A percentile compares a stretch with the other conserved stretches of the same genome.
phyloP scores from a whole-genome alignment of 2,888 invertebrate species.

The Conistra vaccinii region DNA sequence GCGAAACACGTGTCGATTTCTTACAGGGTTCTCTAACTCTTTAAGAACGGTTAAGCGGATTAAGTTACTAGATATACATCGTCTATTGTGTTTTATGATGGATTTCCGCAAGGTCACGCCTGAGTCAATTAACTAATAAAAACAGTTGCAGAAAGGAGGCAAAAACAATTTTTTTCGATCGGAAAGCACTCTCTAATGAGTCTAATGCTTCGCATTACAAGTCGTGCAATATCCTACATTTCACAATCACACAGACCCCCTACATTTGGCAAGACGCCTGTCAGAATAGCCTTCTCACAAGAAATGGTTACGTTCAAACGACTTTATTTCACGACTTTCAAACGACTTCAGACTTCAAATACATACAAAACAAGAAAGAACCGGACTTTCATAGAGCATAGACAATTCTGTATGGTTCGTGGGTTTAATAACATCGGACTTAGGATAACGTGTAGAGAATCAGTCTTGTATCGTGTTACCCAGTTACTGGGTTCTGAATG shows the following conservation, averaged over 20 bases:
- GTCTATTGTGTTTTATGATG: too few species aligned
- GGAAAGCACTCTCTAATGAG: too few species aligned
- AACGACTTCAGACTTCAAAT: slow-evolving; percentile 23
- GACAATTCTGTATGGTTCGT: background rate
- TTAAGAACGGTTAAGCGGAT: too few species aligned
- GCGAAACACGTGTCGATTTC: too few species aligned
- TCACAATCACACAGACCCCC: background rate
- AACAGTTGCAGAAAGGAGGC: too few species aligned
- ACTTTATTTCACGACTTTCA: slow-evolving; percentile 32
- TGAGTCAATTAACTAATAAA: too few species aligned
- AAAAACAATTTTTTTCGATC: too few species aligned
- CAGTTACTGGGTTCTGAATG: background rate
- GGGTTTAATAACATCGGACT: background rate
- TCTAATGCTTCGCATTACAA: too few species aligned
- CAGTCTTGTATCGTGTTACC: background rate
- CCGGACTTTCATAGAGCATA: background rate
- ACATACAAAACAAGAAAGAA: slow-evolving; percentile 7
- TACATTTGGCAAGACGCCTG: slow-evolving; percentile 37
- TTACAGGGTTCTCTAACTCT: too few species aligned
- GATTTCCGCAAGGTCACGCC: too few species aligned
- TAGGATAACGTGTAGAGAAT: background rate
- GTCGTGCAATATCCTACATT: background rate
- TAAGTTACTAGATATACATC: too few species aligned
- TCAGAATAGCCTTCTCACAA: slow-evolving; percentile 28
- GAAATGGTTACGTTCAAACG: slow-evolving; percentile 19